Conservation (phyloP, 2,113 vertebrate species). For the Coracopsis vasa region DNA sequence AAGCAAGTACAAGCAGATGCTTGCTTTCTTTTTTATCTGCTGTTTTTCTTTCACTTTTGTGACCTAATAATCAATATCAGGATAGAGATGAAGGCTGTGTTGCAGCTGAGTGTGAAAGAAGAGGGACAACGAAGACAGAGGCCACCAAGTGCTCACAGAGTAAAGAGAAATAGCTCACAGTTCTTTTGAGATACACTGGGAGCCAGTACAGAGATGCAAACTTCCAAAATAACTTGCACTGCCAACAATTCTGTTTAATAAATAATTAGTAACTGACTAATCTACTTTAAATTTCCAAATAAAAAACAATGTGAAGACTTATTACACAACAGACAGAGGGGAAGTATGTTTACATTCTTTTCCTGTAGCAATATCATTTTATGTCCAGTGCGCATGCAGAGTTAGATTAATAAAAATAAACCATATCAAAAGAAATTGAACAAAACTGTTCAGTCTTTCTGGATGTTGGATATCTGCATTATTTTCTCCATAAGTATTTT, state of each 20-base stretch:
- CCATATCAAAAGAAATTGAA: not conserved
- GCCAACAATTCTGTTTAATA: not conserved
- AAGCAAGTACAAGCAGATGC: not conserved
- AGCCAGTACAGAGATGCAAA: not conserved
- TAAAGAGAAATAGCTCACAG: not conserved
- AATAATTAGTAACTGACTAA: constrained; percentile 33
- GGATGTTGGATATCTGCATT: not conserved
- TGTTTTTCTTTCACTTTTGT: not conserved
- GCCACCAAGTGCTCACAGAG: not conserved
- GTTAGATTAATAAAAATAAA: not conserved
- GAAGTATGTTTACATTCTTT: not conserved
- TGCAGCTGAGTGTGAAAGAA: not conserved
- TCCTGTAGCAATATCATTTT: not conserved
- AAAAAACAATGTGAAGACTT: not conserved
- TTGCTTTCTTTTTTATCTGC: not conserved
- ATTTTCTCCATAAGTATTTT: not conserved
- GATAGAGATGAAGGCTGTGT: not conserved
- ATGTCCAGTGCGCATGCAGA: not conserved
- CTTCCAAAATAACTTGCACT: not conserved
- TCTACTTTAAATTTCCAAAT: not conserved
- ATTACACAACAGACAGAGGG: not conserved
- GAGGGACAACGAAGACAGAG: not conserved
- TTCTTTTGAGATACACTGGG: not conserved
- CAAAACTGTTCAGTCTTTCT: not conserved
- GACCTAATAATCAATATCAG: not conserved